Evolutionary conservation across 2,888 invertebrate species (phyloP), one percentile per base, ranked within the genome.

Genomic region (Hyles lineata): DNA sequence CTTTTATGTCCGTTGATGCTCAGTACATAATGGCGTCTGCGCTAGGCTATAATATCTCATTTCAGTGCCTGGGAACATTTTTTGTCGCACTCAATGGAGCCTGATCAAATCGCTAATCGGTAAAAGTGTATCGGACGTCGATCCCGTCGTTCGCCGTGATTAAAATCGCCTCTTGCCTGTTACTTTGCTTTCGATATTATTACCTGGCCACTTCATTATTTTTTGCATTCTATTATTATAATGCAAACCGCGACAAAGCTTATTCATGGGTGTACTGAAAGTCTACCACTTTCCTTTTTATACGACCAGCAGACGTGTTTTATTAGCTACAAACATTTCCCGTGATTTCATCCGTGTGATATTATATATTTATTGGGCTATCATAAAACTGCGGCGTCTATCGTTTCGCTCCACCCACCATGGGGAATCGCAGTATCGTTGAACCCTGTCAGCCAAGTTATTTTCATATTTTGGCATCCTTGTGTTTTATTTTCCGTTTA

Each of bases 101-200:
- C 81, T 79, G 82, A 82, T 84, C 86, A 77, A 86, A 85, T 85
- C 77, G 82, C 72, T 85, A 89, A 89, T 90, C 85, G 88, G 89
- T 89, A 90, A 90, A 90, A 90, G 89, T 90, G 88, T 89, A 89
- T 85, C 89, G 83, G 77, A 77, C 79, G 81, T 82, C 80, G 81
- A 78, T 76, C 80, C 79, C 80, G 80, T 74, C 80, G 74, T 77
- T 81, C 80, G 79, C 83, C 77, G 75, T 82, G 85, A 85, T 85
- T 84, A 82, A 86, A 77, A 82, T 85, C 84, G 82, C 74, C 79
- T 79, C 73, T 81, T 82, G 80, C 82, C 80, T 79, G 75, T 78
- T 80, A 79, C 80, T 80, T 77, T 75, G 77, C 77, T 82, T 67
- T 67, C 67, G 67, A 75, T 80, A 79, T 81, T 82, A 79, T 78